Evolutionary conservation across 2,888 invertebrate genomes (phyloP).

Genomic region (Volucella bombylans): DNA sequence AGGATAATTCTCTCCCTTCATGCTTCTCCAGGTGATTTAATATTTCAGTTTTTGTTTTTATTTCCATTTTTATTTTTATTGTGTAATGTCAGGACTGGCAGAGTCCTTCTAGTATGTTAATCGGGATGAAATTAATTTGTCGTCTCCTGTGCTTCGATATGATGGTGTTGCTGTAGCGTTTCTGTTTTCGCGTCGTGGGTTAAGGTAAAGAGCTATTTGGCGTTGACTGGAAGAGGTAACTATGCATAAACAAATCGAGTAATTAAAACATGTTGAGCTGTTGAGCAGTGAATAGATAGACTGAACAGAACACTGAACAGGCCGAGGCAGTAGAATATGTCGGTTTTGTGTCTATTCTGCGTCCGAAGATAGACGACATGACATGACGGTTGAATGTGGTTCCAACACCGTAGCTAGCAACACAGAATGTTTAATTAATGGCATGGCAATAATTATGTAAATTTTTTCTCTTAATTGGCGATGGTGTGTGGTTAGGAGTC

Average conservation of each 20-base stretch:
- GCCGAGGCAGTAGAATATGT: constrained; percentile 18
- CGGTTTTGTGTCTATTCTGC: constrained; percentile 6
- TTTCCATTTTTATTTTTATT: constrained; percentile 2
- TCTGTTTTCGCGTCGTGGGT: constrained; percentile 5
- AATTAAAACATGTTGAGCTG: constrained; percentile 60
- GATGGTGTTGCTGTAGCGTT: constrained; percentile 6
- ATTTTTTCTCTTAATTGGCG: constrained; percentile 49
- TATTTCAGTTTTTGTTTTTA: constrained; percentile 1
- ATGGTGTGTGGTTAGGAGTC: constrained; percentile 32
- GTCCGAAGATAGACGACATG: constrained; percentile 49
- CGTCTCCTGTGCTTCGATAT: constrained; percentile 1
- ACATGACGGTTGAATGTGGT: constrained; percentile 50
- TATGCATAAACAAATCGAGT: constrained; percentile 64
- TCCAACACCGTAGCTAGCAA: constrained; percentile 17
- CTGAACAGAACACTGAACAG: too few species aligned
- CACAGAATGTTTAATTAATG: not conserved
- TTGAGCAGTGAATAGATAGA: too few species aligned
- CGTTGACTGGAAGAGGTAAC: constrained; percentile 46
- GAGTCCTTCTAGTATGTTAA: constrained; percentile 32
- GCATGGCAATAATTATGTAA: constrained; percentile 62
- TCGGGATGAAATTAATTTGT: constrained; percentile 61
- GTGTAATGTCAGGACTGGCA: constrained; percentile 30
- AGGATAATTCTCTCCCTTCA: constrained; percentile 22
- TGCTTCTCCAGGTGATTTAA: not conserved
- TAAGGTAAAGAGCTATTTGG: constrained; percentile 1